Percentiles rank a stretch among this genome's conserved stretches.
phyloP scores from a whole-genome alignment of 2,888 invertebrate genomes.

The Acrobasis suavella region DNA sequence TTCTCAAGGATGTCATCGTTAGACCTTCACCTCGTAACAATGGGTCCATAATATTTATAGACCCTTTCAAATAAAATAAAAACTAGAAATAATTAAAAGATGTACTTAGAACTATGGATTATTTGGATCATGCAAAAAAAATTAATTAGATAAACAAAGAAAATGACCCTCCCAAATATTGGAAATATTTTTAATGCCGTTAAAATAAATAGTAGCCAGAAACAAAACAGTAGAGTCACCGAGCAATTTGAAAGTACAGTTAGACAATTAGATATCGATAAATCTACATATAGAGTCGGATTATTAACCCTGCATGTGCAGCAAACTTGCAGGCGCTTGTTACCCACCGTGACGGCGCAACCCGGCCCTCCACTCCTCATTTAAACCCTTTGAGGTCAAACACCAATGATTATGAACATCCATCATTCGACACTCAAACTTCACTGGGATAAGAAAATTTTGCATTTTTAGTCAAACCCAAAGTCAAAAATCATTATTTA shows the following conservation, averaged over 20 bases:
- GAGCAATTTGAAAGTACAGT: neutral
- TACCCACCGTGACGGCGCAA: slow-evolving; percentile 73
- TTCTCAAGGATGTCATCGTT: no score
- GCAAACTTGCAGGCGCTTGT: slow-evolving; percentile 52
- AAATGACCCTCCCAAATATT: no score
- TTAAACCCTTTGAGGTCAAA: slow-evolving; percentile 49
- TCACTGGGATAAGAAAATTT: no score
- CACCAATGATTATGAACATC: slow-evolving; percentile 9
- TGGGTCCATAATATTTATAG: no score
- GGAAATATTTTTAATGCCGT: neutral
- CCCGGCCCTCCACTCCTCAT: slow-evolving; percentile 51
- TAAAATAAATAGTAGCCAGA: neutral
- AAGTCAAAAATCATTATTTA: no score
- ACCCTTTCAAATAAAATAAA: no score
- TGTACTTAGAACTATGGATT: no score
- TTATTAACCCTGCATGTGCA: slow-evolving; percentile 24
- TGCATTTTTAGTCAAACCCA: no score
- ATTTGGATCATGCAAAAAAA: no score
- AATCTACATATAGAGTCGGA: slow-evolving; percentile 14
- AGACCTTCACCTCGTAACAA: no score
- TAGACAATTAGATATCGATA: neutral
- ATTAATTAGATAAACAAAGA: no score
- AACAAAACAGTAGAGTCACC: neutral
- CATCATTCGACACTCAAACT: neutral
- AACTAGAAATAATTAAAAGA: no score